Evolutionary conservation across 2,797 vertebrate species (phyloP).

Genomic region (Liparis tanakae): DNA sequence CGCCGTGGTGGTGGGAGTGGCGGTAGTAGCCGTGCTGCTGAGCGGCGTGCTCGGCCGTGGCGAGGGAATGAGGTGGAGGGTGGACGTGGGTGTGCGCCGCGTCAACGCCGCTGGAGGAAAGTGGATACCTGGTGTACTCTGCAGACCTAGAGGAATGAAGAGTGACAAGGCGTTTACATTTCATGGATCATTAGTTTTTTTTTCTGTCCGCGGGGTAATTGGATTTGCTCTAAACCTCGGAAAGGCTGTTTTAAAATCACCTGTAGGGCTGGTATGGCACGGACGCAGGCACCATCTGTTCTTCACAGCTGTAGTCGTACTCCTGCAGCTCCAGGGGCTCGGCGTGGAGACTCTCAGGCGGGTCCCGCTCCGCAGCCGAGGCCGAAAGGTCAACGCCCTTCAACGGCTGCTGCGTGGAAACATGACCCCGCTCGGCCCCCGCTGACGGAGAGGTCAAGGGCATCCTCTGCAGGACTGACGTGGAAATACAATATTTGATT

Average conservation of each 20-base stretch:
- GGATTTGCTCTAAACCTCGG: neutral
- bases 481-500: slow-evolving; percentile 60
- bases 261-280: slow-evolving; percentile 76
- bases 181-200: neutral
- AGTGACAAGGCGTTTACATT: neutral
- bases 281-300: slow-evolving; percentile 81
- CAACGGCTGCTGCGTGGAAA: slow-evolving; percentile 29
- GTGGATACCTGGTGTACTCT: slow-evolving; percentile 63
- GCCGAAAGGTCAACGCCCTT: slow-evolving; percentile 66
- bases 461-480: slow-evolving; percentile 73
- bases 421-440: slow-evolving; percentile 31
- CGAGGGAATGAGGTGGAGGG: slow-evolving; percentile 53
- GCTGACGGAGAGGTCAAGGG: slow-evolving; percentile 62
- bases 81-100: slow-evolving; percentile 37
- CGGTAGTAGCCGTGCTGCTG: slow-evolving; percentile 62
- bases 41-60: slow-evolving; percentile 67
- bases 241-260: slow-evolving; percentile 59
- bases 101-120: slow-evolving; percentile 49
- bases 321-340: slow-evolving; percentile 69
- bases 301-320: slow-evolving; percentile 74
- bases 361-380: slow-evolving; percentile 72
- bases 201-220: neutral
- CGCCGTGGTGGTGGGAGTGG: slow-evolving; percentile 66
- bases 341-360: slow-evolving; percentile 58
- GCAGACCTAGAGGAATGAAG: slow-evolving; percentile 65